A percentile compares a stretch with the other conserved stretches of the same genome.
Evolutionary conservation across 2,888 invertebrate species (phyloP).

Genomic region (Poecilus cupreus): DNA sequence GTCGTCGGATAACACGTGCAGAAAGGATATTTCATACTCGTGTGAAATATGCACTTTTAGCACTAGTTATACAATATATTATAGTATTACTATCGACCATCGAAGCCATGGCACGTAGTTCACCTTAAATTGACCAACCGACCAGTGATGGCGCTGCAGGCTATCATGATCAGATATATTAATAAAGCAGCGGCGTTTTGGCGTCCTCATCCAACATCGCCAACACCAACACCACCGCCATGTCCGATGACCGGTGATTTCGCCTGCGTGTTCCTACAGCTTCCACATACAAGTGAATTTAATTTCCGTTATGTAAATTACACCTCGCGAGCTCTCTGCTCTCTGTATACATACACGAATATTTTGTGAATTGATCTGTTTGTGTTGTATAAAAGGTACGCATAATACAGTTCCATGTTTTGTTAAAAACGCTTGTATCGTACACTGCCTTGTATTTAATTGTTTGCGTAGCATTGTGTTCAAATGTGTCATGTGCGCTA

Average conservation of each 20-base stretch:
- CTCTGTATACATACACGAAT: slow-evolving; percentile 1
- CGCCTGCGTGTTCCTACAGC: not conserved
- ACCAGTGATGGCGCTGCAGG: too few relatives aligned
- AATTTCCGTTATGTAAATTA: slow-evolving; percentile 48
- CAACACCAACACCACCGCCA: too few relatives aligned
- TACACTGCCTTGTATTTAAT: slow-evolving; percentile 15
- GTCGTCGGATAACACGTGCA: too few relatives aligned
- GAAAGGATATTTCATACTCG: too few relatives aligned
- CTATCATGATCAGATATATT: not conserved
- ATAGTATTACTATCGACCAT: too few relatives aligned
- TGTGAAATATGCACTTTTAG: too few relatives aligned
- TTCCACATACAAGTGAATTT: slow-evolving; percentile 29
- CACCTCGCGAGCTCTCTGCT: not conserved
- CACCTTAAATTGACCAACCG: too few relatives aligned
- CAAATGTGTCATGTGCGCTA: slow-evolving; percentile 10
- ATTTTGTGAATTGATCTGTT: slow-evolving; percentile 41
- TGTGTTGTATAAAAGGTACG: slow-evolving; percentile 39
- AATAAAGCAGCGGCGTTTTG: not conserved
- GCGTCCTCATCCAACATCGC: not conserved
- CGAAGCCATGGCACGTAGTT: too few relatives aligned
- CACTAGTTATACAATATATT: too few relatives aligned
- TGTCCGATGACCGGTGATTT: slow-evolving; percentile 4
- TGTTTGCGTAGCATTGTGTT: slow-evolving; percentile 12
- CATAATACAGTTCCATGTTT: slow-evolving; percentile 18
- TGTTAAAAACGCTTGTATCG: not conserved